Percentiles rank a stretch among this genome's conserved stretches.
Evolutionary conservation across 2,888 invertebrate species (phyloP).

Genomic region (Andrena minutula): DNA sequence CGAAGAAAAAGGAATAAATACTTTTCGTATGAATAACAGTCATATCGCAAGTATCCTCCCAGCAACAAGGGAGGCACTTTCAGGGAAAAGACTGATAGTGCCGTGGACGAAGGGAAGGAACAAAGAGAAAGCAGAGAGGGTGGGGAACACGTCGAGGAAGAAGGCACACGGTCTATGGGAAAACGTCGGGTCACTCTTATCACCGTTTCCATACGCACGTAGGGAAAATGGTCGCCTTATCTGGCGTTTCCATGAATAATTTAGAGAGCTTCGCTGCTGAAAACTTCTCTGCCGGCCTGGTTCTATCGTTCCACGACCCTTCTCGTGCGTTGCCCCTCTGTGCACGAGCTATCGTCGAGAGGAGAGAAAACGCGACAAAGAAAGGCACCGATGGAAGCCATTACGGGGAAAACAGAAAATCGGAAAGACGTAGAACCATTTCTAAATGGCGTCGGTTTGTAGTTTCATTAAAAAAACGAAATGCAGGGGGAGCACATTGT

Average conservation of each 20-base stretch:
- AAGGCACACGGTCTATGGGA: constrained; percentile 45
- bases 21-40: constrained; percentile 39
- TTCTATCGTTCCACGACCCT: constrained; percentile 44
- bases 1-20: constrained; percentile 15
- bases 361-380: constrained; percentile 4
- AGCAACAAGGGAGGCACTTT: constrained; percentile 21
- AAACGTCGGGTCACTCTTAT: constrained; percentile 70
- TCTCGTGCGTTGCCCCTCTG: constrained; percentile 22
- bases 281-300: constrained; percentile 66
- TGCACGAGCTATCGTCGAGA: background rate
- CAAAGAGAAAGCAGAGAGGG: constrained; percentile 20
- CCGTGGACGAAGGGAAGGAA: constrained; percentile 11
- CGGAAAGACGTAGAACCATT: background rate
- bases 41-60: constrained; percentile 29
- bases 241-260: constrained; percentile 78
- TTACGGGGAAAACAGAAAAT: constrained; percentile 1
- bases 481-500: too few species aligned
- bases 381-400: background rate
- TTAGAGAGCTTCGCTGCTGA: constrained; percentile 75
- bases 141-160: constrained; percentile 8
- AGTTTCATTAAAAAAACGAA: too few species aligned
- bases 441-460: too few species aligned
- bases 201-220: constrained; percentile 74
- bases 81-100: constrained; percentile 26
- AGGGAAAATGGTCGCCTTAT: constrained; percentile 75